Evolutionary conservation across 2,888 invertebrate species (phyloP).

Genomic region (Diaperis boleti): DNA sequence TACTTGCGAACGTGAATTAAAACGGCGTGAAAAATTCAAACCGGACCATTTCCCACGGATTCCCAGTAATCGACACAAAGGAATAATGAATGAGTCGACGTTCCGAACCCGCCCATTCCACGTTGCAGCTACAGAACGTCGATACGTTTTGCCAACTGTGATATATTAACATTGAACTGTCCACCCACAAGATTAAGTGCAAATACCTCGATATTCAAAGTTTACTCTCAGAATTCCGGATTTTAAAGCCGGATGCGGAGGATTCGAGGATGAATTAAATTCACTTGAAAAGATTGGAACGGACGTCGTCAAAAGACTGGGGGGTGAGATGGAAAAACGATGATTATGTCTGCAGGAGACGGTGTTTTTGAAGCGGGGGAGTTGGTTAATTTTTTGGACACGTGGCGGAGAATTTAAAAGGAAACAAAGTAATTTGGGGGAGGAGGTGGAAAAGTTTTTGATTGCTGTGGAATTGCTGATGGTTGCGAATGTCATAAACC

Average conservation of each 20-base stretch:
- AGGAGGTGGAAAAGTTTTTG: too few relatives aligned
- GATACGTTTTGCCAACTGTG: constrained; percentile 59
- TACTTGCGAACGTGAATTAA: constrained; percentile 41
- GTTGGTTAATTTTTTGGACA: constrained; percentile 1
- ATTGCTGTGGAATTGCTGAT: too few relatives aligned
- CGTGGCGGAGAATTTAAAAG: not conserved
- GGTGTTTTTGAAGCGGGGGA: not conserved
- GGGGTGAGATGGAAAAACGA: constrained; percentile 12
- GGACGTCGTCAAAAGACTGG: constrained; percentile 20
- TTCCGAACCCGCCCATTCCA: constrained; percentile 52
- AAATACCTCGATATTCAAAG: constrained; percentile 54
- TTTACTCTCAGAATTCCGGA: constrained; percentile 42
- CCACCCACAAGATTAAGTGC: constrained; percentile 61
- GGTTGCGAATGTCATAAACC: too few relatives aligned
- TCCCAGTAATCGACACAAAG: constrained; percentile 49
- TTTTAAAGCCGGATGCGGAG: constrained; percentile 24
- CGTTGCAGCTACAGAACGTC: constrained; percentile 54
- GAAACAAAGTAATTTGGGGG: too few relatives aligned
- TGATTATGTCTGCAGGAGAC: constrained; percentile 11
- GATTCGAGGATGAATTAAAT: constrained; percentile 22
- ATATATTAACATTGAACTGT: constrained; percentile 62
- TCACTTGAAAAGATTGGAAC: constrained; percentile 19
- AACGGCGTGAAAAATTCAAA: constrained; percentile 45
- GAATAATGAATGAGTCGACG: constrained; percentile 54
- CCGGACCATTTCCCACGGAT: constrained; percentile 44